Evolutionary conservation across 2,888 invertebrate species (phyloP).

Genomic region (Philaethria dido): DNA sequence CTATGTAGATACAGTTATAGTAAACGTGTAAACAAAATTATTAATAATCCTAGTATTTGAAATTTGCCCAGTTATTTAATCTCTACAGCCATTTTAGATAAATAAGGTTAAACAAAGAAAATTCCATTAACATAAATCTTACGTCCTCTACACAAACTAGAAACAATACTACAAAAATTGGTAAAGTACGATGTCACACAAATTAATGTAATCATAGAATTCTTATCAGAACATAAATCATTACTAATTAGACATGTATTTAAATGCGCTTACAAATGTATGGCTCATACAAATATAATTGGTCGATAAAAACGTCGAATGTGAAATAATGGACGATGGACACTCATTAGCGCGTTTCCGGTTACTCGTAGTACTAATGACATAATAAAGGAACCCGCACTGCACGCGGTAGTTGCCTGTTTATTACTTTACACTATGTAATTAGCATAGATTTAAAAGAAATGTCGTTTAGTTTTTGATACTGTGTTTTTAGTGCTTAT

Average conservation of each 20-base stretch:
- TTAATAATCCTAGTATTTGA: too few species aligned
- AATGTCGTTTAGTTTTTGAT: neutral
- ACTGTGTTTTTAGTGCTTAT: neutral
- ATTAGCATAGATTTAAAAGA: conserved; percentile 1
- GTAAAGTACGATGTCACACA: neutral
- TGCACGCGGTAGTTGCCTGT: neutral
- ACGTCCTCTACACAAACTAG: too few species aligned
- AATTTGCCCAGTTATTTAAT: too few species aligned
- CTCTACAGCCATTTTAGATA: too few species aligned
- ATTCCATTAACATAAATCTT: too few species aligned
- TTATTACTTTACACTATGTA: neutral
- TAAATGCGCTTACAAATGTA: conserved; percentile 31
- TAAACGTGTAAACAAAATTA: too few species aligned
- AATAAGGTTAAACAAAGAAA: too few species aligned
- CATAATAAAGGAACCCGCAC: conserved; percentile 12
- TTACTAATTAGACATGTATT: conserved; percentile 34
- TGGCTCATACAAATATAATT: conserved; percentile 43
- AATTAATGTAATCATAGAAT: neutral
- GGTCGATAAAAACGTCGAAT: conserved; percentile 47
- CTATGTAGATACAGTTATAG: too few species aligned
- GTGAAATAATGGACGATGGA: conserved; percentile 40
- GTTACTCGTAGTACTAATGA: conserved; percentile 21
- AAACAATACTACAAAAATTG: neutral
- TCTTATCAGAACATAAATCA: conserved; percentile 30
- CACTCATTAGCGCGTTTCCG: conserved; percentile 36